Base-by-base conservation (phyloP, 2,797 vertebrate species). In the Acrocephalus scirpaceus region DNA sequence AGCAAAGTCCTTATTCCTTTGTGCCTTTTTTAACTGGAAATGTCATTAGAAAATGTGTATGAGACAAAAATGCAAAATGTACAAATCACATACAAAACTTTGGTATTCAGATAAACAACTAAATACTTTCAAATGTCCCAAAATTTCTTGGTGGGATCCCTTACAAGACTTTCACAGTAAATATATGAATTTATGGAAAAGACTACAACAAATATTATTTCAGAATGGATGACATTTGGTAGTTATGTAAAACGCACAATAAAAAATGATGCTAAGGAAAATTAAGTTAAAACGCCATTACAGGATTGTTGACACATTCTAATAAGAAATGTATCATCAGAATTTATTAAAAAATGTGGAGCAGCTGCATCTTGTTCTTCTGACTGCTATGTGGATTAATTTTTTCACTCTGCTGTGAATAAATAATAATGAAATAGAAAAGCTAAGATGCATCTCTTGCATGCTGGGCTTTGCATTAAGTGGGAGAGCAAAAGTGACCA, bases 341-440 rank as follows among this genome's bases (percentile, higher is more conserved):
- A 26, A 21, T 48, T 76, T 27, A 57, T 23, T 17, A 3, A 47
- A 74, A 78, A 64, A 40, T 14, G 47, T 6, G 25, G 11, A 84
- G 38, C 69, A 80, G 20, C 47, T 30, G 50, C 60, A 18, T 47
- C 36, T 26, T 72, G 44, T 30, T 78, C 44, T 69, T 80, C 56
- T 5, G 4, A 19, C 25, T 77, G 27, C 21, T 30, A 1, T 3
- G 22, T 2, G 18, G 32, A 61, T 40, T 47, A 6, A 1, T 57
- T 44, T 57, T 66, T 67, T 65, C 53, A 27, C n/a, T 72, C 11
- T 25, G 48, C 36, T 64, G 27, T 32, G n/a, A 83, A 61, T 42
- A 65, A 69, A 26, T 3, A 45, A 51, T 3, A 50, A 72, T 22
- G 72, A 47, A 71, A 80, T 13, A 20, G 20, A 56, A 72, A 76